A percentile compares a stretch with the other conserved stretches of the same genome.
phyloP scores from a whole-genome alignment of 2,797 vertebrate species.

The Danio jaintianensis region DNA sequence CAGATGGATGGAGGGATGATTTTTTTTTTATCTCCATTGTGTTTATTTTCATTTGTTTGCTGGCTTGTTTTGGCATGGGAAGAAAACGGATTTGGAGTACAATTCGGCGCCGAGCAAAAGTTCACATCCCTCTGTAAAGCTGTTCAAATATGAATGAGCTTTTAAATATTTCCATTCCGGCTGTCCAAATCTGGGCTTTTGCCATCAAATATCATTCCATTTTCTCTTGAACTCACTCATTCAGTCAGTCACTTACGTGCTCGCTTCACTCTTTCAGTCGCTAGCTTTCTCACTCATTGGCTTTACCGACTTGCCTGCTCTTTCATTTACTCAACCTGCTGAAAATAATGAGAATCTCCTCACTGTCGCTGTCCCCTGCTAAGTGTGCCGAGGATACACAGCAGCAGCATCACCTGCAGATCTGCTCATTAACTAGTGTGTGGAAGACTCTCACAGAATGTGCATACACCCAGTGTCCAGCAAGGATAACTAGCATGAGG shows the following conservation, averaged over 20 bases:
- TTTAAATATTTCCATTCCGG: constrained; percentile 26
- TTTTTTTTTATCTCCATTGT: not conserved
- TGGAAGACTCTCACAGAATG: constrained; percentile 12
- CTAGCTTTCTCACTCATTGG: constrained; percentile 2
- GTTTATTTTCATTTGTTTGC: constrained; percentile 7
- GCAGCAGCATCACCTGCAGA: constrained; percentile 40
- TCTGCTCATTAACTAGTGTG: constrained; percentile 46
- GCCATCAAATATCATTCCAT: constrained; percentile 17
- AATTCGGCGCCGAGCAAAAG: not conserved
- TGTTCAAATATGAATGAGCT: constrained; percentile 45
- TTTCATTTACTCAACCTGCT: constrained; percentile 11
- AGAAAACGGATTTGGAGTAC: constrained; percentile 8
- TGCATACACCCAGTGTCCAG: constrained; percentile 2
- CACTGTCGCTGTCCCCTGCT: constrained; percentile 22
- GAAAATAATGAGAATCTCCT: constrained; percentile 53
- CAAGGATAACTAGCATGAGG: not conserved
- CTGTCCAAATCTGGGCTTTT: constrained; percentile 30
- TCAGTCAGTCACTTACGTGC: not conserved
- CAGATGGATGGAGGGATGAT: not conserved
- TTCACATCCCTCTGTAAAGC: constrained; percentile 34
- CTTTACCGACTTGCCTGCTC: not conserved
- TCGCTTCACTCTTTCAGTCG: not conserved
- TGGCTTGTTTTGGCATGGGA: not conserved
- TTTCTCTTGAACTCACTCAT: not conserved
- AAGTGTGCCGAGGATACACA: constrained; percentile 31